Evolutionary conservation across 2,888 invertebrate genomes (phyloP).

Genomic region (Crocallis elinguaria): DNA sequence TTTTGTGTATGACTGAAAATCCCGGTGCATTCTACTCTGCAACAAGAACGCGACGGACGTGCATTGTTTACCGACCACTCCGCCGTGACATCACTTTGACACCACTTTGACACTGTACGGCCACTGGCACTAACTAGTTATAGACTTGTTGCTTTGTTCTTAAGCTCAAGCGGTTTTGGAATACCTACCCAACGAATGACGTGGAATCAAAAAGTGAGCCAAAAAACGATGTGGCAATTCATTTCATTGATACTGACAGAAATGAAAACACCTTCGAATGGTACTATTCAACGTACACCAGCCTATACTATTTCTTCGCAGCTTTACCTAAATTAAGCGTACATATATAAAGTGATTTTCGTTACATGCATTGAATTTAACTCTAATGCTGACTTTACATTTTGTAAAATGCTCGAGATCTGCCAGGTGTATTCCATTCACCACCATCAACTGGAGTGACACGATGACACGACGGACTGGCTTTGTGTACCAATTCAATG

Average conservation of each 20-base stretch:
- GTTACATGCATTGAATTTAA: too few species aligned
- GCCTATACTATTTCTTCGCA: too few species aligned
- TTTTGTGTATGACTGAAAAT: constrained; percentile 67
- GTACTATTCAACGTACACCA: too few species aligned
- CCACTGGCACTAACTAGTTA: constrained; percentile 40
- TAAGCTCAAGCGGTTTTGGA: constrained; percentile 3
- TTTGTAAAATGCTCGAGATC: constrained; percentile 23
- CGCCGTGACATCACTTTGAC: constrained; percentile 36
- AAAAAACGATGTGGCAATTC: neutral
- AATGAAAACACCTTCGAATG: neutral
- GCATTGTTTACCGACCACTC: constrained; percentile 56
- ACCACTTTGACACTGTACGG: constrained; percentile 6
- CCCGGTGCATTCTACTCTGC: constrained; percentile 55
- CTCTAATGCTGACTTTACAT: neutral
- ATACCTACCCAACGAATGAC: neutral
- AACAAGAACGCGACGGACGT: constrained; percentile 53
- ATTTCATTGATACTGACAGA: neutral
- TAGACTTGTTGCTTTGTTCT: constrained; percentile 60
- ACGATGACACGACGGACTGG: constrained; percentile 27
- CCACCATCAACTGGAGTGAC: constrained; percentile 16
- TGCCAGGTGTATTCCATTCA: constrained; percentile 23
- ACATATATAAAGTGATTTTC: too few species aligned
- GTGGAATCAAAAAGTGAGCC: neutral
- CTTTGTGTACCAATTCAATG: constrained; percentile 20
- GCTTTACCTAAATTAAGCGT: too few species aligned